These are phyloP conservation scores for Semotilus atromaculatus DNA, from an alignment of 2,797 vertebrate genomes.

Conservation along the genomic window DNA sequence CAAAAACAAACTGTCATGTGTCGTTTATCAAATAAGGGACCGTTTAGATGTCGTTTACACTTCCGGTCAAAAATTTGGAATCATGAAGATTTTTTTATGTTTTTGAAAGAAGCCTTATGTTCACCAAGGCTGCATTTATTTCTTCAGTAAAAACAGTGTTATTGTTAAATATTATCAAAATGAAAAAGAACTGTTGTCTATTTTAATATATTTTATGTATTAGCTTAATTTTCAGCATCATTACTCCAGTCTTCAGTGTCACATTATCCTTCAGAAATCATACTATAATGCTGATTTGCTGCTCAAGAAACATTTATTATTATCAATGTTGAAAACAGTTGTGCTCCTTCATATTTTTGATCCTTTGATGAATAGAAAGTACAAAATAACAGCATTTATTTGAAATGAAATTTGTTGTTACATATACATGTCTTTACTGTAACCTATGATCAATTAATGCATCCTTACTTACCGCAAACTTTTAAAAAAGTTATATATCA, in stretches of 20 bases:
- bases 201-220: background rate
- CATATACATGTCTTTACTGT: background rate
- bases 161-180: background rate
- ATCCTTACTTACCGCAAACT: background rate
- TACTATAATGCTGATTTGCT: background rate
- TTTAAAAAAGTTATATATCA: background rate
- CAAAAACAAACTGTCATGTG: background rate
- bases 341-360: background rate
- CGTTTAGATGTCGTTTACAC: background rate
- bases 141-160: background rate
- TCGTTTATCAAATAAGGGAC: constrained; percentile 22
- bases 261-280: background rate
- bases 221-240: background rate
- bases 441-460: background rate
- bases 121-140: background rate
- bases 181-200: background rate
- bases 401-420: background rate
- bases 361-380: background rate
- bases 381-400: background rate
- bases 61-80: background rate
- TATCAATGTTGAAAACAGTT: too few relatives aligned
- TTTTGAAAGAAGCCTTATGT: background rate
- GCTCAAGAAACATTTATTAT: background rate
- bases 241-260: background rate
- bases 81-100: background rate